phyloP scores from a whole-genome alignment of 2,888 invertebrate genomes.

The Pyrrhosoma nymphula region DNA sequence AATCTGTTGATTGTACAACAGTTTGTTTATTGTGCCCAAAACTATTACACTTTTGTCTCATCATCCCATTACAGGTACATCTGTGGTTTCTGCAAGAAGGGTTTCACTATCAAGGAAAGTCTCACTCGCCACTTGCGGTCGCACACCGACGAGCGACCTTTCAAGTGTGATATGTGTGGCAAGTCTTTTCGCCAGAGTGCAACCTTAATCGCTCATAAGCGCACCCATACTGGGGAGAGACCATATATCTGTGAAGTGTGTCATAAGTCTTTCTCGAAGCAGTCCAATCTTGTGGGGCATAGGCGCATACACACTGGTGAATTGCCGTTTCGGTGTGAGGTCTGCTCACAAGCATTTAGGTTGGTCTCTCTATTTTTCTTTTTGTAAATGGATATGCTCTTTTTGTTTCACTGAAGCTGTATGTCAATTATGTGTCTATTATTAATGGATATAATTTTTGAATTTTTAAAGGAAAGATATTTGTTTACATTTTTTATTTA shows the following conservation, averaged over 20 bases:
- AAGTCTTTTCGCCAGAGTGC: conserved; percentile 61
- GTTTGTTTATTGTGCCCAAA: not conserved
- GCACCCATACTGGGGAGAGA: conserved; percentile 42
- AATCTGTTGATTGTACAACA: too few species aligned
- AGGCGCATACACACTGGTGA: conserved; percentile 46
- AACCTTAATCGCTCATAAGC: conserved; percentile 46
- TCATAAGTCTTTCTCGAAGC: conserved; percentile 52
- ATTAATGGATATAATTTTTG: too few species aligned
- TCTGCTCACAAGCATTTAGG: conserved; percentile 53
- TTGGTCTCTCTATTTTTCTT: not conserved
- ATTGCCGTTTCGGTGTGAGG: conserved; percentile 47
- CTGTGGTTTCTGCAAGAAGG: conserved; percentile 60
- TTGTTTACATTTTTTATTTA: too few species aligned
- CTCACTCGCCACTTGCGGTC: conserved; percentile 38
- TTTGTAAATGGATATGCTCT: too few species aligned
- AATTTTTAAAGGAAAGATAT: too few species aligned
- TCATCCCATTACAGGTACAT: conserved; percentile 17
- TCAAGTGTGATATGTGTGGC: conserved; percentile 57
- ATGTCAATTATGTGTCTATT: too few species aligned
- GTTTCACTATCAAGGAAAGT: conserved; percentile 51
- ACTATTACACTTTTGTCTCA: not conserved
- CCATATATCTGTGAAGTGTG: conserved; percentile 40
- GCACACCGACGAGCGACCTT: conserved; percentile 42
- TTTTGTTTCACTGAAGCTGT: too few species aligned
- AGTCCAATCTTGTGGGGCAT: conserved; percentile 53